Base-by-base conservation (phyloP, 2,113 vertebrate genomes). In the Amphilophus citrinellus region DNA sequence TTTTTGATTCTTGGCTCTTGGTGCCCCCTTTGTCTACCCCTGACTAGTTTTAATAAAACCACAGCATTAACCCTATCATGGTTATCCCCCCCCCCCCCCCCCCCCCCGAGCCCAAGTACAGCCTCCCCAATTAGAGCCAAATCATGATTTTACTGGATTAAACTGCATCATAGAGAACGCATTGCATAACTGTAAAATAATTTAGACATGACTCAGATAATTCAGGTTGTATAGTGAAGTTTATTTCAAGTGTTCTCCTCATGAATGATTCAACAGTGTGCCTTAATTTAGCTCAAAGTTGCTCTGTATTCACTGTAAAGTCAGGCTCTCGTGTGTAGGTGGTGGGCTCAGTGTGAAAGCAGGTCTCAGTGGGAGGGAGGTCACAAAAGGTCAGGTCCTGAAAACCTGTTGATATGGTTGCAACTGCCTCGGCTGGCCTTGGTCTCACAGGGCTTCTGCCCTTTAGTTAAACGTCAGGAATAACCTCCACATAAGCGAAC, bases 321-420 rank as follows among this genome's bases (percentile, higher is more conserved):
- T 56, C 30, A 7, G 10, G 27, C 44, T 73, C 17, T 53, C 20
- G 2, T 42, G 42, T 22, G 24, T 59, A 7, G 53, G 39, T 56
- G 42, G 32, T 20, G 20, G 27, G 20, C 62, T 78, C 44, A 20
- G 66, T 71, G 30, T 71, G 47, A 73, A 32, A 57, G 7, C n/a
- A 42, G 22, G 42, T 50, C 39, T 66, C 78, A 76, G 84, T 22
- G 57, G 68, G 78, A 63, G 50, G 77, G 15, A 77, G 73, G 56
- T 0, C 10, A 15, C 65, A 0, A 44, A 79, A 57, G 61, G 65
- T 39, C 39, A 53, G 1, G 17, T 71, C 17, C 22, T 66, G 71
- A 57, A 57, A 24, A 37, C 13, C 1, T 3, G 37, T 89, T 61
- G 7, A 83, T 80, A 65, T 82, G 78, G 82, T 57, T 76, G 85